Conservation (phyloP, 92 coral and sea anemone species). For the Parazoanthus atlanticus region DNA sequence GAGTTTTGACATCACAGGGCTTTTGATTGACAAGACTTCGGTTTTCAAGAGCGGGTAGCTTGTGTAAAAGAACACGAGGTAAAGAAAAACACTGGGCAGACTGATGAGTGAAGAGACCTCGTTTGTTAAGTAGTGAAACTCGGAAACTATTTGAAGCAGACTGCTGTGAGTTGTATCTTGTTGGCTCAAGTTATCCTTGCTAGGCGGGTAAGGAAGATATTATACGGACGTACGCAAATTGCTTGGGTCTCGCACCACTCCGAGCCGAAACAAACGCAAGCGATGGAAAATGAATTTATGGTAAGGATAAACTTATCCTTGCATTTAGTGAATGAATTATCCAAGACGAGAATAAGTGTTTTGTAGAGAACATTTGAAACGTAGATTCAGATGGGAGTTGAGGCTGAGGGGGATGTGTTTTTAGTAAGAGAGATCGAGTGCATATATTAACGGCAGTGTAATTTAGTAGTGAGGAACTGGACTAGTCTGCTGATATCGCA, state of each 20-base stretch:
- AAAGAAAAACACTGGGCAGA: conserved; percentile 13
- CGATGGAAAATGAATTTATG: conserved; percentile 34
- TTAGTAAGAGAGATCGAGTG: background rate
- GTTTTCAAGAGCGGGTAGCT: conserved; percentile 10
- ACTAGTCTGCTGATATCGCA: background rate
- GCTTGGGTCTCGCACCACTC: background rate
- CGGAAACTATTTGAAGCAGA: conserved; percentile 42
- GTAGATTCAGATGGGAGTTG: no score
- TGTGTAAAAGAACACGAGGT: conserved; percentile 18
- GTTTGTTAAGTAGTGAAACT: conserved; percentile 33
- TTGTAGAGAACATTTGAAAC: background rate
- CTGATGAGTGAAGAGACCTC: conserved; percentile 31
- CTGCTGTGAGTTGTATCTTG: conserved; percentile 15
- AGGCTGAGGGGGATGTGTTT: no score
- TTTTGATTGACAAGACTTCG: conserved; percentile 31
- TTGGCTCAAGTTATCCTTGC: background rate
- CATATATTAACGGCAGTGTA: no score
- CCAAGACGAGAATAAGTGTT: background rate
- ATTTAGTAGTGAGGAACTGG: background rate
- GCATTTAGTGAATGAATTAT: background rate
- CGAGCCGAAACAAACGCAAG: background rate
- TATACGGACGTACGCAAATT: background rate
- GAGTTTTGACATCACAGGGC: conserved; percentile 49
- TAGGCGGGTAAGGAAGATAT: background rate
- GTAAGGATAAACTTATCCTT: background rate